A percentile compares a stretch with the other conserved stretches of the same genome.
phyloP scores from a whole-genome alignment of 2,888 invertebrate genomes.

The Drosophila parthenogenetica region DNA sequence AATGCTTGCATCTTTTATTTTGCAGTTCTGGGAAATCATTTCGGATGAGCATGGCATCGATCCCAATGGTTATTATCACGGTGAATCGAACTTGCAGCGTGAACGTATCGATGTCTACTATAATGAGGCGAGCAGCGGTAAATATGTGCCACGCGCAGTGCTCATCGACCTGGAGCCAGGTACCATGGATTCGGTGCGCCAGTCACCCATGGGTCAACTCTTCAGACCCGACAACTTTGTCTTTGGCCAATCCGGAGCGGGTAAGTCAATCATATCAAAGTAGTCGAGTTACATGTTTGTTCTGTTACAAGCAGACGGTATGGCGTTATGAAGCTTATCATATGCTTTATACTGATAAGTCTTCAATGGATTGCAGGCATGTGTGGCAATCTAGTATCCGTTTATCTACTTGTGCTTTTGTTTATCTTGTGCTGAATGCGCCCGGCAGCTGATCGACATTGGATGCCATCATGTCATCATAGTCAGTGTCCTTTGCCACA shows the following conservation, averaged over 20 bases:
- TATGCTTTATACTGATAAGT: constrained; percentile 4
- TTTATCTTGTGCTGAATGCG: constrained; percentile 39
- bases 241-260: constrained; percentile 93
- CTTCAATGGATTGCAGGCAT: not conserved
- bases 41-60: constrained; percentile 93
- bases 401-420: constrained; percentile 32
- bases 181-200: constrained; percentile 94
- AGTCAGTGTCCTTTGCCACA: constrained; percentile 23
- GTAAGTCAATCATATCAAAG: constrained; percentile 80
- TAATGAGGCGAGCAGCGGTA: constrained; percentile 89
- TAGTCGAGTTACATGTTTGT: not conserved
- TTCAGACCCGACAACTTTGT: constrained; percentile 95
- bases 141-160: constrained; percentile 94
- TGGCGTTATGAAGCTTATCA: constrained; percentile 7
- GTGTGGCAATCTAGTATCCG: not conserved
- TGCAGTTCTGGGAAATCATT: constrained; percentile 91
- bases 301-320: not conserved
- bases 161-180: constrained; percentile 95
- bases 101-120: constrained; percentile 93
- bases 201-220: constrained; percentile 91
- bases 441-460: constrained; percentile 52
- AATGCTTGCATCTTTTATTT: constrained; percentile 21
- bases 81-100: constrained; percentile 90
- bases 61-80: constrained; percentile 89
- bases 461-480: constrained; percentile 19